Conservation (phyloP, 1,140 invertebrate species). For the Ooceraea biroi region DNA sequence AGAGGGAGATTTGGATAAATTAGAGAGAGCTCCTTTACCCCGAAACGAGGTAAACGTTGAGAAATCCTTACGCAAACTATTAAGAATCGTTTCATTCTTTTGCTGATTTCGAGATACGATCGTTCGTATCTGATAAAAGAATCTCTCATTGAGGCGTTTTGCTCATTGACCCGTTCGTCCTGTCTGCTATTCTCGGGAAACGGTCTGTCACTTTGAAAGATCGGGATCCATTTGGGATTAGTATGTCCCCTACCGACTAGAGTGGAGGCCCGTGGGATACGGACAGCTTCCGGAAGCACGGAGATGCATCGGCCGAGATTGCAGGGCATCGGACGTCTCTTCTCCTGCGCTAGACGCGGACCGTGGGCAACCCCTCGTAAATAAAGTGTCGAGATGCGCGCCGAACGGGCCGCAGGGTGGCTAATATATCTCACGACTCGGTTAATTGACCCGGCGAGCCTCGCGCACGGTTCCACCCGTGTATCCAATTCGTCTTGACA, state of each 20-base stretch:
- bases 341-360: constrained; percentile 48
- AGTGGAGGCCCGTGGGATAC: constrained; percentile 72
- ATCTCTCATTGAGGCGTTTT: constrained; percentile 24
- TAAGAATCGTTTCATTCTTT: not conserved
- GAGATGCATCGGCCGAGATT: constrained; percentile 77
- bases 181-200: constrained; percentile 30
- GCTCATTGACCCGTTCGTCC: constrained; percentile 12
- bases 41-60: too few relatives aligned
- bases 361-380: constrained; percentile 71
- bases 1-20: too few relatives aligned
- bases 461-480: constrained; percentile 63
- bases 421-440: constrained; percentile 78
- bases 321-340: constrained; percentile 58
- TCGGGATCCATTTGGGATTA: not conserved
- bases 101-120: not conserved
- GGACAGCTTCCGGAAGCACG: constrained; percentile 84
- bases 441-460: constrained; percentile 79
- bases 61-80: too few relatives aligned
- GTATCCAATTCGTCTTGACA: constrained; percentile 75
- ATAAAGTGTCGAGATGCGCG: constrained; percentile 72
- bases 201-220: constrained; percentile 28
- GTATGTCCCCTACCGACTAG: constrained; percentile 4
- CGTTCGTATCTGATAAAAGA: not conserved
- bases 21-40: too few relatives aligned
- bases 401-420: constrained; percentile 69